Conservation (phyloP, 2,888 invertebrate species). For the Ceraclea dissimilis region DNA sequence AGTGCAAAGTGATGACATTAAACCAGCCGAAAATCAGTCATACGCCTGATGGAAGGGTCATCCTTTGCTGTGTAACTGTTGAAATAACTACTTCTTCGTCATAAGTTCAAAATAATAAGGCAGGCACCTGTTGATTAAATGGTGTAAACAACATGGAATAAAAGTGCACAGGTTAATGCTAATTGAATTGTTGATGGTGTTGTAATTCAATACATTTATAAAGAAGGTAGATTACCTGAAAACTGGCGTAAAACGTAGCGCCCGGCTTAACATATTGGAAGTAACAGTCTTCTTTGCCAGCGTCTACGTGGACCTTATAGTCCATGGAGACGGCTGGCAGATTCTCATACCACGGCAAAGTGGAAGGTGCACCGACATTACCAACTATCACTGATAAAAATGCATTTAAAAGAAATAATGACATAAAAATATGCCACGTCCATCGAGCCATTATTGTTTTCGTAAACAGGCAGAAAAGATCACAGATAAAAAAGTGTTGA, state of each 20-base stretch:
- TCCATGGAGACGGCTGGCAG: conserved; percentile 91
- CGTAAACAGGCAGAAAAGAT: conserved; percentile 7
- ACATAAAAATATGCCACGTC: conserved; percentile 45
- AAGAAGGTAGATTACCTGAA: conserved; percentile 80
- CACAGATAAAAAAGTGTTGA: neutral
- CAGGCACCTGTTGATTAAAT: too few species aligned
- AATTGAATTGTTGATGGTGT: too few species aligned
- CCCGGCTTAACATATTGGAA: conserved; percentile 88
- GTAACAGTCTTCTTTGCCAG: conserved; percentile 92
- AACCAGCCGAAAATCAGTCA: too few species aligned
- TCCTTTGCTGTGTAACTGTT: too few species aligned
- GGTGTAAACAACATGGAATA: too few species aligned
- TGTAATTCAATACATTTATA: too few species aligned
- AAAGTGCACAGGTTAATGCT: too few species aligned
- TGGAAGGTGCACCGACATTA: conserved; percentile 32
- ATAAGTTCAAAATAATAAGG: too few species aligned
- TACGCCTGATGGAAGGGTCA: too few species aligned
- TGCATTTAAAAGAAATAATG: conserved; percentile 36
- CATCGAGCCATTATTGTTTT: conserved; percentile 28
- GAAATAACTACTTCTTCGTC: too few species aligned
- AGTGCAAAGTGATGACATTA: too few species aligned
- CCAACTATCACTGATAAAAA: conserved; percentile 47
- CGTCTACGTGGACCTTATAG: conserved; percentile 90
- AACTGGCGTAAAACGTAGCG: conserved; percentile 88
- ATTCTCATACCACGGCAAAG: conserved; percentile 71